phyloP scores from a whole-genome alignment of 2,797 vertebrate genomes.

The Acipenser ruthenus region DNA sequence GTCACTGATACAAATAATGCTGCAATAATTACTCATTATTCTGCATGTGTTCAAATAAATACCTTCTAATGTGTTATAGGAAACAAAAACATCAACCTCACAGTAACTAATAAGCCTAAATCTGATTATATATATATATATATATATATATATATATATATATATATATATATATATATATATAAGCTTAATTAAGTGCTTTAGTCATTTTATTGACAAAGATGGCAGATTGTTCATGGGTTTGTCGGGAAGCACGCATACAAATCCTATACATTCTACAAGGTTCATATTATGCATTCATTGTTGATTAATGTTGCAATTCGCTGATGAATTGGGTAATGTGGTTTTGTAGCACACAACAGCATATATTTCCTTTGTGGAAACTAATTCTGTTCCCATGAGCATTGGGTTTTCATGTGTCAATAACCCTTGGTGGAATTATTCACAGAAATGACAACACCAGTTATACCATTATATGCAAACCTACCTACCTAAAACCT shows the following conservation, averaged over 20 bases:
- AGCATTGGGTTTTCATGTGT: not conserved
- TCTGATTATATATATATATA: not conserved
- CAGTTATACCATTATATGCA: too few relatives aligned
- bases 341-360: not conserved
- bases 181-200: not conserved
- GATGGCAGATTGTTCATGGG: constrained; percentile 1
- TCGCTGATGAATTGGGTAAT: constrained; percentile 1
- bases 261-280: not conserved
- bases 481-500: too few relatives aligned
- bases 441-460: too few relatives aligned
- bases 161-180: too few relatives aligned
- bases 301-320: constrained; percentile 8
- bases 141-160: too few relatives aligned
- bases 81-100: not conserved
- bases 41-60: constrained; percentile 2
- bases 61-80: not conserved
- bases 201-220: constrained; percentile 6
- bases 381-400: not conserved
- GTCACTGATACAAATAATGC: not conserved
- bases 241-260: not conserved
- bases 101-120: not conserved
- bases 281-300: not conserved
- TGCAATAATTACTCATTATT: constrained; percentile 3
- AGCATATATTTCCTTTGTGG: not conserved
- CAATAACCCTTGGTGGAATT: not conserved